Evolutionary conservation across 2,113 vertebrate species (phyloP).

Genomic region (Archilochus colubris): DNA sequence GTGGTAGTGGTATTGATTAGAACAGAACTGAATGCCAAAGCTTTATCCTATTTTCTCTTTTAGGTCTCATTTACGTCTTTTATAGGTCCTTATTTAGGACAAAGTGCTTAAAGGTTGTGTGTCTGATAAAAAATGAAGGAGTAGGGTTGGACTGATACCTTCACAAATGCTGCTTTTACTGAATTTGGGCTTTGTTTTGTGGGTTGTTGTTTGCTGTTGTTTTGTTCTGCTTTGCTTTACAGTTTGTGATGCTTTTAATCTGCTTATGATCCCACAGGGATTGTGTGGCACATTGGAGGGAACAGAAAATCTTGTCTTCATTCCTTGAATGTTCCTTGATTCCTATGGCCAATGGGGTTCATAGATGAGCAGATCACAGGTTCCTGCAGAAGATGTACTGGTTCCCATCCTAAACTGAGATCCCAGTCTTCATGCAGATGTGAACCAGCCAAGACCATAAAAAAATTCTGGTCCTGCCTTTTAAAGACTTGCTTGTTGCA

Average conservation of each 20-base stretch:
- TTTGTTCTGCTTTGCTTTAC: background rate
- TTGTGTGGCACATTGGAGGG: background rate
- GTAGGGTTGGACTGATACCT: background rate
- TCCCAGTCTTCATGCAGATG: background rate
- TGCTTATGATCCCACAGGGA: background rate
- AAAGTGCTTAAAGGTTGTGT: background rate
- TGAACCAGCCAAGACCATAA: background rate
- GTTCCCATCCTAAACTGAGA: background rate
- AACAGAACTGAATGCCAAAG: background rate
- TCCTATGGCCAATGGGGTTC: background rate
- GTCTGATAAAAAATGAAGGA: background rate
- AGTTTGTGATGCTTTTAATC: background rate
- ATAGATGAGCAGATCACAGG: background rate
- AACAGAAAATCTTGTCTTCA: background rate
- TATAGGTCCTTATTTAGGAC: background rate
- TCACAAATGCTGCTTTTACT: background rate
- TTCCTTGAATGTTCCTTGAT: background rate
- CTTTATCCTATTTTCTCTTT: background rate
- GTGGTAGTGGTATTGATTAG: background rate
- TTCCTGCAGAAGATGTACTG: background rate
- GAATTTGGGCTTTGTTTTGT: fast-evolving
- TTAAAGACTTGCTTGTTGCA: background rate
- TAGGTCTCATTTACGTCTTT: background rate
- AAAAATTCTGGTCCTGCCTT: background rate
- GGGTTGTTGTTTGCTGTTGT: background rate